Conservation (phyloP, 2,113 vertebrate genomes). For the Myotis yumanensis region DNA sequence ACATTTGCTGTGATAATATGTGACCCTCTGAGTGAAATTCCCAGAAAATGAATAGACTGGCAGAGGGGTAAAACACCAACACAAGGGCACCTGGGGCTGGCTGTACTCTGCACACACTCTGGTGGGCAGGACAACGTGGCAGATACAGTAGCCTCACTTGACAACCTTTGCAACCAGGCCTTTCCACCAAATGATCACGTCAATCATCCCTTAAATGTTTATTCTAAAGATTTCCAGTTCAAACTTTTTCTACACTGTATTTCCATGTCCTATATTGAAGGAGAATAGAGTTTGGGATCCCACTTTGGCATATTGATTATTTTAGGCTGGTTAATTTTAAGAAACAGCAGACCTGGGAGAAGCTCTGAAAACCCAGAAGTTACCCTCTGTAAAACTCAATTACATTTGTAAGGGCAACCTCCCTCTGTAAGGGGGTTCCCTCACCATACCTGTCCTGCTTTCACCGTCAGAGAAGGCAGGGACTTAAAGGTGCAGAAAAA, state of each 20-base stretch:
- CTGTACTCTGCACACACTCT: accelerated
- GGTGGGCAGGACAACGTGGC: too few species aligned
- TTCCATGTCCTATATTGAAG: neutral
- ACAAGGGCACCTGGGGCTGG: neutral
- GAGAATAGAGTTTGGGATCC: neutral
- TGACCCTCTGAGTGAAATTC: neutral
- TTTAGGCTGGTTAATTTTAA: neutral
- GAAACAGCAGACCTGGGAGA: neutral
- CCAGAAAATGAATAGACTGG: neutral
- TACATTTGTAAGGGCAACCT: neutral
- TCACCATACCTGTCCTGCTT: neutral
- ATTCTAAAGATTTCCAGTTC: neutral
- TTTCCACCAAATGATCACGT: neutral
- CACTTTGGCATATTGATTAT: neutral
- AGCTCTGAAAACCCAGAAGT: neutral
- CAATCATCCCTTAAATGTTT: neutral
- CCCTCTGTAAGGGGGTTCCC: neutral
- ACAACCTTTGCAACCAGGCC: neutral
- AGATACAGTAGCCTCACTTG: too few species aligned
- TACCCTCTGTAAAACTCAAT: neutral
- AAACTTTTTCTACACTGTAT: neutral
- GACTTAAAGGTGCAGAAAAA: neutral
- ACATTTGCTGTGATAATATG: too few species aligned
- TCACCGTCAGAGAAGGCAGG: neutral
- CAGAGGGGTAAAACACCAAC: too few species aligned